Evolutionary conservation across 2,888 invertebrate species (phyloP).

Genomic region (Cryptocephalus moraei): DNA sequence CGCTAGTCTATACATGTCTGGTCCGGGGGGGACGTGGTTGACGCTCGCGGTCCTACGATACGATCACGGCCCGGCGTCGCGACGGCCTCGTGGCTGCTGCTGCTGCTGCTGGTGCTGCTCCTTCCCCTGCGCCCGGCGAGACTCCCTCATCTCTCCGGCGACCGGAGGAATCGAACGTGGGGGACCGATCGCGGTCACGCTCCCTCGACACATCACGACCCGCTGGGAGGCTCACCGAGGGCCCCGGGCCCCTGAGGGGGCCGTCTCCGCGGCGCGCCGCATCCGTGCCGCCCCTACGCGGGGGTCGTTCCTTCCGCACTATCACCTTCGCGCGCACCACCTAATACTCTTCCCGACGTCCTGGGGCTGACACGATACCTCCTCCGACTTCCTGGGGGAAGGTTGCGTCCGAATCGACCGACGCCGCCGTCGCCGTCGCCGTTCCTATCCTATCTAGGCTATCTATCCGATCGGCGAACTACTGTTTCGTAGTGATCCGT

Average conservation of each 20-base stretch:
- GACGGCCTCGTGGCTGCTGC: slow-evolving; percentile 13
- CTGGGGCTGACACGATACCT: too few relatives aligned
- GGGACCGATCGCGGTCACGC: background rate
- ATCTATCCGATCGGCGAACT: too few relatives aligned
- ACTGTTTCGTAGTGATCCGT: too few relatives aligned
- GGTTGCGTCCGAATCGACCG: too few relatives aligned
- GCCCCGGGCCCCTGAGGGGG: background rate
- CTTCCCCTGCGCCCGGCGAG: slow-evolving; percentile 20
- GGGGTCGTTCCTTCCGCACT: too few relatives aligned
- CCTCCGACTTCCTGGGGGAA: too few relatives aligned
- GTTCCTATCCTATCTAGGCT: too few relatives aligned
- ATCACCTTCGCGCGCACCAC: too few relatives aligned
- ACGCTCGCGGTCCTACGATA: slow-evolving; percentile 9
- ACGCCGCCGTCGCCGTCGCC: too few relatives aligned
- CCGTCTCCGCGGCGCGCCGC: background rate
- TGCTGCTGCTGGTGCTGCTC: slow-evolving; percentile 20
- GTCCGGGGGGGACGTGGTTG: slow-evolving; percentile 10
- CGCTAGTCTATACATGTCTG: slow-evolving; percentile 39
- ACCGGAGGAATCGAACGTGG: background rate
- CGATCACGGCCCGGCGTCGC: slow-evolving; percentile 27
- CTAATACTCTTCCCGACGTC: too few relatives aligned
- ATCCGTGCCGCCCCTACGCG: too few relatives aligned
- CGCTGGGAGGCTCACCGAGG: background rate
- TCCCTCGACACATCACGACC: too few relatives aligned
- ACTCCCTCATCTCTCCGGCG: slow-evolving; percentile 31